phyloP scores from a whole-genome alignment of 2,888 invertebrate genomes.

The Agrochola litura region DNA sequence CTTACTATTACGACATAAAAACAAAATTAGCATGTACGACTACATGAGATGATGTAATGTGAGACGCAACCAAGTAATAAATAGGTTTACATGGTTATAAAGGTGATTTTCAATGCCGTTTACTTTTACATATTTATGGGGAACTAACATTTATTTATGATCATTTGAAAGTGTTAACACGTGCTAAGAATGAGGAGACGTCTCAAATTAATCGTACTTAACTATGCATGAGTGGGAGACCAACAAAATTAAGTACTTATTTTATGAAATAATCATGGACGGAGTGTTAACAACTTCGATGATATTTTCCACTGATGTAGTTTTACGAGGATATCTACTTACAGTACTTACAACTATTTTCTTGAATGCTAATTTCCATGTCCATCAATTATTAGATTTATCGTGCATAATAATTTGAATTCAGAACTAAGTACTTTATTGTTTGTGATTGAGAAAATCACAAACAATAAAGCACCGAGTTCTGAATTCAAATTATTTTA shows the following conservation, averaged over 20 bases:
- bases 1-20: constrained; percentile 25
- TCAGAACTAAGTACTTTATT: no score
- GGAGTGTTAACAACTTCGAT: constrained; percentile 84
- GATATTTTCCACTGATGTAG: constrained; percentile 58
- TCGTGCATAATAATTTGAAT: no score
- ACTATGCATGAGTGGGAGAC: constrained; percentile 73
- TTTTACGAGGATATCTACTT: constrained; percentile 55
- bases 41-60: constrained; percentile 48
- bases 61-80: constrained; percentile 49
- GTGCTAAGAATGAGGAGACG: constrained; percentile 48
- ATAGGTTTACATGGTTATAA: constrained; percentile 35
- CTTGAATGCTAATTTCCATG: no score
- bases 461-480: no score
- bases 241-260: constrained; percentile 88
- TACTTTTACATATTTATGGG: constrained; percentile 43
- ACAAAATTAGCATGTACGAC: constrained; percentile 34
- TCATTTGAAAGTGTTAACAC: constrained; percentile 69
- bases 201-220: constrained; percentile 66
- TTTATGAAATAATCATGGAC: constrained; percentile 85
- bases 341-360: neutral
- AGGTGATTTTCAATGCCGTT: constrained; percentile 44
- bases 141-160: constrained; percentile 35
- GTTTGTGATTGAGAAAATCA: no score
- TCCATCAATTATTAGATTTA: no score
- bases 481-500: no score